Base-by-base conservation (phyloP, 2,888 invertebrate genomes). In the Papilio demoleus region DNA sequence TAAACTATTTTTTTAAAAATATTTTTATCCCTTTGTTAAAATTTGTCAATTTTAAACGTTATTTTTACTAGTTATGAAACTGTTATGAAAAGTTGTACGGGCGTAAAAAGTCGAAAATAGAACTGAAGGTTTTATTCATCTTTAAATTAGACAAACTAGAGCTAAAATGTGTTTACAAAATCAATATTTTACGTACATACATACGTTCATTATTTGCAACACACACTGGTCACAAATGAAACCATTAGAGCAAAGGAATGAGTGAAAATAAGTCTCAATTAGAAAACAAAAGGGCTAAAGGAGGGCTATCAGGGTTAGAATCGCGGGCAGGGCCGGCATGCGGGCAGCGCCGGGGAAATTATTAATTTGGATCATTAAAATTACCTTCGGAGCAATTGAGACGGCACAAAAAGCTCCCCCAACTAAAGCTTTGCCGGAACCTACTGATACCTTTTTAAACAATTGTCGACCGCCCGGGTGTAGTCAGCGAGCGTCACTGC, bases 361-460 rank as follows among this genome's bases (percentile, higher is more conserved):
- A 79, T 78, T 82, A 81, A 80, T 81, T 82, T 81, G 77, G 76
- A 76, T 79, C 76, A 79, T 80, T 80, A 81, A 79, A 77, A 77
- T 79, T 79, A 82, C 81, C 81, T 81, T 76, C 70, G 71, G 12
- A 68, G 71, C 76, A 77, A 77, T 77, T 77, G 76, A 76, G 77
- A 76, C 71, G 73, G 45, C 70, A 74, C 76, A 77, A 77, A 76
- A 77, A 76, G 78, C 73, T 76, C 76, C 79, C 79, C 75, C 71
- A 67, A 61, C 70, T 69, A 70, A 70, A 60, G 9, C 45, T 22
- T 9, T 17, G 27, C 24, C 61, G 31, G 38, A 53, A 73, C 73
- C 74, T 73, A 40, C 69, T 38, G 68, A 47, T 77, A 77, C 77
- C 76, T 77, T 79, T 77, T 76, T 74, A 73, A 68, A 75, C 75